phyloP scores from a whole-genome alignment of 2,113 vertebrate genomes.

The Cavia aperea region DNA sequence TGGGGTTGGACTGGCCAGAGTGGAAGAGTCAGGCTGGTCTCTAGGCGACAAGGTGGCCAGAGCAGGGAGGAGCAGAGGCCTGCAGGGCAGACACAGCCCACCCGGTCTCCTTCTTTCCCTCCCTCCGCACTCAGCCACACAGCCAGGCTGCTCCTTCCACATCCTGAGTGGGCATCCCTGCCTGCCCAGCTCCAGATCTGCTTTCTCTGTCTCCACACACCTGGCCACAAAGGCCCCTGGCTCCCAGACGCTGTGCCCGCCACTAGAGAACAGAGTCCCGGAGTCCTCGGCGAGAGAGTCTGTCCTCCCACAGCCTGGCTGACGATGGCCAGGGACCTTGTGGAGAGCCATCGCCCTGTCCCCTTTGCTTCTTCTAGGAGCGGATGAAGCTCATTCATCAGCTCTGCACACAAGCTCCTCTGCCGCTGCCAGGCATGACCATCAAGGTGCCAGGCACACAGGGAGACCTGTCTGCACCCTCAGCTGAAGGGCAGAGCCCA shows the following conservation, averaged over 20 bases:
- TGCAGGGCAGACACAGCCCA: not conserved
- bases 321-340: not conserved
- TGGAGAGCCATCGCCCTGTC: not conserved
- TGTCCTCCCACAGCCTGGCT: not conserved
- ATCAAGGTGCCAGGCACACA: no score
- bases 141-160: not conserved
- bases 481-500: not conserved
- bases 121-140: no score
- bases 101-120: not conserved
- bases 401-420: not conserved
- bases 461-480: not conserved
- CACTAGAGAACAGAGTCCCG: not conserved
- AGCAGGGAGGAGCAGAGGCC: no score
- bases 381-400: not conserved
- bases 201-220: not conserved
- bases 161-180: not conserved
- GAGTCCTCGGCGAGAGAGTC: not conserved
- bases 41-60: not conserved
- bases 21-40: not conserved
- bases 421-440: not conserved
- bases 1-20: not conserved
- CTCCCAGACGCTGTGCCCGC: not conserved
- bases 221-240: accelerated
- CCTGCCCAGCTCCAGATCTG: not conserved
- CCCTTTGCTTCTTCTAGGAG: not conserved